Evolutionary conservation across 1,140 invertebrate genomes (phyloP).

Genomic region (Heliothis subflexa): DNA sequence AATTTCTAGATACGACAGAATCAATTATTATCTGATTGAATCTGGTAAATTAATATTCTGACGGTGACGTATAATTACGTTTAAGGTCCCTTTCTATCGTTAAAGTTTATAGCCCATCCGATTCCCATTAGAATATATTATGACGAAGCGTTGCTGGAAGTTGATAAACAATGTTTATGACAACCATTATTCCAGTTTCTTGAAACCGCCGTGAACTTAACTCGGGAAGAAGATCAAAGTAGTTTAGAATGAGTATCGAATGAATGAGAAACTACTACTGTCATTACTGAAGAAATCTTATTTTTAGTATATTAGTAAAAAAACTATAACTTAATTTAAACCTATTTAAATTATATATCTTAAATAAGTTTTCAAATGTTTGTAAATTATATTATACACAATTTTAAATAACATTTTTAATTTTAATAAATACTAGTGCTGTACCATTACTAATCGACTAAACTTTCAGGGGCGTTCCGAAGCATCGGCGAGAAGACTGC

Average conservation of each 20-base stretch:
- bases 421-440: neutral
- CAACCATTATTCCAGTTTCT: slow-evolving; percentile 11
- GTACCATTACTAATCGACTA: slow-evolving; percentile 34
- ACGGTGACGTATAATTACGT: slow-evolving; percentile 9
- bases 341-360: too few species aligned
- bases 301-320: too few species aligned
- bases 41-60: neutral
- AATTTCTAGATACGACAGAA: neutral
- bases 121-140: slow-evolving; percentile 31
- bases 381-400: too few species aligned
- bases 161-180: slow-evolving; percentile 36
- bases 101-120: slow-evolving; percentile 35
- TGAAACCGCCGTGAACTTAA: neutral
- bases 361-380: too few species aligned
- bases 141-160: neutral
- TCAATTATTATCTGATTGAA: neutral
- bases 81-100: slow-evolving; percentile 21
- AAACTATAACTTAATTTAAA: too few species aligned
- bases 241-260: too few species aligned
- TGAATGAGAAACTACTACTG: too few species aligned
- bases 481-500: slow-evolving; percentile 88
- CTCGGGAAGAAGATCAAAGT: neutral
- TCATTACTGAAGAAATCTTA: too few species aligned
- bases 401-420: too few species aligned
- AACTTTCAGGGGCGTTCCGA: slow-evolving; percentile 86